Evolutionary conservation across 2,113 vertebrate genomes (phyloP).

Genomic region (Equus quagga): DNA sequence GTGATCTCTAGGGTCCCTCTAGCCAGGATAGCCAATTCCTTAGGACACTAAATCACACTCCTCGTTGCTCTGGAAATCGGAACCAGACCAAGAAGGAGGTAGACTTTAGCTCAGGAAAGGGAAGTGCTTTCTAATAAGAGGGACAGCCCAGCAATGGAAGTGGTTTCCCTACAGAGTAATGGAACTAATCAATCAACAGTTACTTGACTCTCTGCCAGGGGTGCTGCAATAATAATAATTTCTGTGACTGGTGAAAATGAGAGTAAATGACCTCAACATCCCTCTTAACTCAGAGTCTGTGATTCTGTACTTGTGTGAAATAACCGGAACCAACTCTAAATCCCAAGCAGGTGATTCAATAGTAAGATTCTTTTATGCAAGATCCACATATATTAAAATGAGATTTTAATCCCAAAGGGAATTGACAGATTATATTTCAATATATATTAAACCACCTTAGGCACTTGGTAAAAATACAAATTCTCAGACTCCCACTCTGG

Average conservation of each 20-base stretch:
- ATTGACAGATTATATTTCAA: constrained; percentile 11
- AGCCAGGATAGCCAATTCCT: neutral
- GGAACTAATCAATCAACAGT: neutral
- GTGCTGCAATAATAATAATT: neutral
- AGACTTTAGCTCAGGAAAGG: constrained; percentile 7
- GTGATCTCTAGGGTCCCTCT: neutral
- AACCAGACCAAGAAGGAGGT: neutral
- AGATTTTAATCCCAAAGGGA: neutral
- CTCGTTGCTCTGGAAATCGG: neutral
- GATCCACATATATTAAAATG: neutral
- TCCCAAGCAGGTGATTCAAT: constrained; percentile 2
- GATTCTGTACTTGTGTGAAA: neutral
- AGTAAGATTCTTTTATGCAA: neutral
- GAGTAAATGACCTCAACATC: neutral
- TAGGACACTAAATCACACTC: neutral
- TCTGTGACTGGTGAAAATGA: neutral
- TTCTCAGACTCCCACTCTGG: neutral
- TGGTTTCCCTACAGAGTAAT: neutral
- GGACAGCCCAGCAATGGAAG: neutral
- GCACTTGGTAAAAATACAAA: constrained; percentile 21
- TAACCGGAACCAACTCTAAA: constrained; percentile 36
- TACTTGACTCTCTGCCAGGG: neutral
- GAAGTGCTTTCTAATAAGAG: constrained; percentile 19
- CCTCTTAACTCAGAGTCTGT: neutral
- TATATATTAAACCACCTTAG: neutral